Evolutionary conservation across 2,888 invertebrate genomes (phyloP), one percentile per base, ranked within the genome.

Genomic region (Rhyacophila evoluta): DNA sequence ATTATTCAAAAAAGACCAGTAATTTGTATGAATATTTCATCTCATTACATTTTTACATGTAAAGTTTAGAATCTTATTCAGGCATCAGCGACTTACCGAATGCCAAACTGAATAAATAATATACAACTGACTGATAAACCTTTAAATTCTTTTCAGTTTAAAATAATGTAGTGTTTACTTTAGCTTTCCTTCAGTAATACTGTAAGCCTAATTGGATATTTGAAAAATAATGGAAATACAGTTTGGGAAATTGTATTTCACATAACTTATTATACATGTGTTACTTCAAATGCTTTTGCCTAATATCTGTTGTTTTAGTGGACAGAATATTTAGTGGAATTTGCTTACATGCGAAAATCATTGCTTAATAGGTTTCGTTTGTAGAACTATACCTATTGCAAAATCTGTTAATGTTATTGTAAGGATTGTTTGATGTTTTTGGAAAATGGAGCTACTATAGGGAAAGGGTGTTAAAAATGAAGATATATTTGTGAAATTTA

Each of bases 401-500:
- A 1, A 25, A 55, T 25, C 12, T 55, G 55, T 55, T 55, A 25
- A 55, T 19, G 55, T 55, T 55, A 55, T 25, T 5, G 10, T 55
- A 55, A 55, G 55, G 55, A 55, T 55, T 55, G 55, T 55, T 55
- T 55, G 55, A 55, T 55, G 55, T 55, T 55, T 55, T 55, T 8
- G 8, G 25, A 55, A 5, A 19, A 19, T 19, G 25, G 25, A 55
- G 55, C 19, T 55, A 55, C 19, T 5, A 19, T 55, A 55, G 55
- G 55, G 19, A 5, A 25, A 55, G 15, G 55, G 55, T 55, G 10
- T 55, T 55, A 55, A 55, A 25, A 55, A 55, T 55, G 25, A 25
- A 55, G 19, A 6, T 55, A 55, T 55, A 55, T 55, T 55, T 55
- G 55, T 55, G 15, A 33, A 33, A 33, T 33, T 33, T 33, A 55